phyloP scores from a whole-genome alignment of 2,113 vertebrate genomes.

The Oreochromis niloticus region DNA sequence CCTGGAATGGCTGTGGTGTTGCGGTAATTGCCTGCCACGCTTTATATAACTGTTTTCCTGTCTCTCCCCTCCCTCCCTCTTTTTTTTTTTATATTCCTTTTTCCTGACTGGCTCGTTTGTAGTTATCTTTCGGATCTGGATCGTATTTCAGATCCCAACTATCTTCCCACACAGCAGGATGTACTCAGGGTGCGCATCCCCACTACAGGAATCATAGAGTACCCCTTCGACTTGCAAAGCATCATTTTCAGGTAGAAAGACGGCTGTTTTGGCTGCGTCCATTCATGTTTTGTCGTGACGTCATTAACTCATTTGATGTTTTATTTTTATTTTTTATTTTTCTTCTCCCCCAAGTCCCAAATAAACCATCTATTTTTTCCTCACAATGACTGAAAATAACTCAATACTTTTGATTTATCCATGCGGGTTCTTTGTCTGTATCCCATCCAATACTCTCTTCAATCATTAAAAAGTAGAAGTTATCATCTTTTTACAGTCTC shows the following conservation, averaged over 20 bases:
- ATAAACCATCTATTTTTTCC: not conserved
- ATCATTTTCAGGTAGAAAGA: slow-evolving; percentile 96
- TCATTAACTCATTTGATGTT: slow-evolving; percentile 21
- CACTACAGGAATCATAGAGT: slow-evolving; percentile 98
- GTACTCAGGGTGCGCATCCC: slow-evolving; percentile 96
- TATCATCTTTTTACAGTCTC: not conserved
- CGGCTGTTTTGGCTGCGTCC: not conserved
- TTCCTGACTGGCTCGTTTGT: slow-evolving; percentile 34
- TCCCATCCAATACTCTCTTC: not conserved
- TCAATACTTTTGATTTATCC: not conserved
- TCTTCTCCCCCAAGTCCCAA: not conserved
- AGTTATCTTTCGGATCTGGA: slow-evolving; percentile 97
- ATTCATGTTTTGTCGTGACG: slow-evolving; percentile 2
- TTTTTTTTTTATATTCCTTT: not conserved
- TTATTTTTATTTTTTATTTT: not conserved
- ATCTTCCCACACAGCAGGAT: slow-evolving; percentile 98
- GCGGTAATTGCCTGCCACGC: slow-evolving; percentile 49
- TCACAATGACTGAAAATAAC: not conserved
- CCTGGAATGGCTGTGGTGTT: slow-evolving; percentile 46
- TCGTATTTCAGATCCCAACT: slow-evolving; percentile 86
- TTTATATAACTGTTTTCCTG: slow-evolving; percentile 67
- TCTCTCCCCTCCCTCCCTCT: not conserved
- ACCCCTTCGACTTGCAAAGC: slow-evolving; percentile 98
- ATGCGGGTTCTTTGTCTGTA: not conserved
- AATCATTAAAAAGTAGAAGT: not conserved